Conservation (phyloP, 2,797 vertebrate genomes). For the Dendrocincla tyrannina region DNA sequence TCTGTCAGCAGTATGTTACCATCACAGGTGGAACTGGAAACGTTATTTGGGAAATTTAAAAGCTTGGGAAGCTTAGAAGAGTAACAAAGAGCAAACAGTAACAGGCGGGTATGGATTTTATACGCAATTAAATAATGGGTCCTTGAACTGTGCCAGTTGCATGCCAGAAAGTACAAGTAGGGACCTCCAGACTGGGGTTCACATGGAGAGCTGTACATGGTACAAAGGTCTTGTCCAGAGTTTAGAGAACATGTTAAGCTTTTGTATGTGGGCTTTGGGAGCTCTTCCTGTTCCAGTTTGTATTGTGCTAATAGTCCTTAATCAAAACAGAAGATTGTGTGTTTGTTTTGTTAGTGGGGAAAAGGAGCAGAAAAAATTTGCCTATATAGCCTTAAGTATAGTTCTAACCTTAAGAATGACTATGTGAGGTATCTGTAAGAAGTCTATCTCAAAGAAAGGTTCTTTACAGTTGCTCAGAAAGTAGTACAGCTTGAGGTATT, state of each 20-base stretch:
- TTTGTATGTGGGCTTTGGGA: not conserved
- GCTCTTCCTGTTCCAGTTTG: not conserved
- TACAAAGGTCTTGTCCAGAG: not conserved
- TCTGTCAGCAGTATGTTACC: not conserved
- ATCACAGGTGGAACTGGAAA: not conserved
- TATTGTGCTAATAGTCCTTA: not conserved
- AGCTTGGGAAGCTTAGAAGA: not conserved
- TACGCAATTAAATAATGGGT: not conserved
- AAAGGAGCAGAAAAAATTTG: not conserved
- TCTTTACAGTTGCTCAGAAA: slow-evolving; percentile 34
- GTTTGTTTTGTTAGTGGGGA: not conserved
- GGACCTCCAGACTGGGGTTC: not conserved
- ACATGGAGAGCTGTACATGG: not conserved
- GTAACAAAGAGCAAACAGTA: not conserved
- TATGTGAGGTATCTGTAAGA: slow-evolving; percentile 10
- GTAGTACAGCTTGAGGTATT: slow-evolving; percentile 46
- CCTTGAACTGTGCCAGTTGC: not conserved
- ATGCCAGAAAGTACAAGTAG: not conserved
- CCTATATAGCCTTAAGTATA: not conserved
- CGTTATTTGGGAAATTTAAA: not conserved
- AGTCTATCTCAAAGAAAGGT: slow-evolving; percentile 23
- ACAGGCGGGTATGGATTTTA: not conserved
- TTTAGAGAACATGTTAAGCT: not conserved
- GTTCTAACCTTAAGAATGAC: slow-evolving; percentile 2
- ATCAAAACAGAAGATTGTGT: not conserved